These are phyloP conservation scores for Limnephilus marmoratus DNA, from an alignment of 2,888 invertebrate genomes.

Conservation along the genomic window DNA sequence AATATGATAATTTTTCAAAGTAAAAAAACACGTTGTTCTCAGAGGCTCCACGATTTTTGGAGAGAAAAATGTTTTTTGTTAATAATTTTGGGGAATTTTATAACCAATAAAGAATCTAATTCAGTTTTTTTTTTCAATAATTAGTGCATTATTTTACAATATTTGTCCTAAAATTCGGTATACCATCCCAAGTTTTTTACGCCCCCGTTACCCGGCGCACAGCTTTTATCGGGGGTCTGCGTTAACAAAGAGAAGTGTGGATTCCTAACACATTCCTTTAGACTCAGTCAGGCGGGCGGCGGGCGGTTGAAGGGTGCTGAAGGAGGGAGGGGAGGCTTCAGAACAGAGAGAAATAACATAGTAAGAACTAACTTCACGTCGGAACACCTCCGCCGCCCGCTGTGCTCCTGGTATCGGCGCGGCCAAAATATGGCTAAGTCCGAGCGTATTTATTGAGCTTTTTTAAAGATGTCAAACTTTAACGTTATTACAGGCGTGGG, in stretches of 20 bases:
- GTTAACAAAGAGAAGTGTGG: slow-evolving; percentile 60
- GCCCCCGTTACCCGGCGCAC: slow-evolving; percentile 44
- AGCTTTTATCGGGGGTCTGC: slow-evolving; percentile 52
- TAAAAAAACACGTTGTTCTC: no score
- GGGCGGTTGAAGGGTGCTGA: not conserved
- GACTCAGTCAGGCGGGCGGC: slow-evolving; percentile 47
- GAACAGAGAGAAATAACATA: not conserved
- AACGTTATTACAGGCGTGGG: slow-evolving; percentile 4
- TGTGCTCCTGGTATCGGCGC: slow-evolving; percentile 20
- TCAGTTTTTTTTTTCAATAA: not conserved
- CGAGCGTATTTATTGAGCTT: slow-evolving; percentile 18
- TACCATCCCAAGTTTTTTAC: slow-evolving; percentile 12
- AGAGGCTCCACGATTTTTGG: no score
- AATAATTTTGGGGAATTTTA: not conserved
- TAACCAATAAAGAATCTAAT: not conserved
- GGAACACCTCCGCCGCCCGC: slow-evolving; percentile 38
- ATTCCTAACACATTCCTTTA: slow-evolving; percentile 56
- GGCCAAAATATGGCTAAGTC: slow-evolving; percentile 18
- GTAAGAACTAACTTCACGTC: not conserved
- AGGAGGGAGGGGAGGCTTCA: not conserved
- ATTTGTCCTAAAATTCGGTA: slow-evolving; percentile 16
- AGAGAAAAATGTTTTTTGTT: not conserved
- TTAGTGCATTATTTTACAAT: not conserved
- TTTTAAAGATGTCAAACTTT: slow-evolving; percentile 33
- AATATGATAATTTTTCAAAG: no score